Evolutionary conservation across 2,113 vertebrate species (phyloP).

Genomic region (Perca schrenkii): DNA sequence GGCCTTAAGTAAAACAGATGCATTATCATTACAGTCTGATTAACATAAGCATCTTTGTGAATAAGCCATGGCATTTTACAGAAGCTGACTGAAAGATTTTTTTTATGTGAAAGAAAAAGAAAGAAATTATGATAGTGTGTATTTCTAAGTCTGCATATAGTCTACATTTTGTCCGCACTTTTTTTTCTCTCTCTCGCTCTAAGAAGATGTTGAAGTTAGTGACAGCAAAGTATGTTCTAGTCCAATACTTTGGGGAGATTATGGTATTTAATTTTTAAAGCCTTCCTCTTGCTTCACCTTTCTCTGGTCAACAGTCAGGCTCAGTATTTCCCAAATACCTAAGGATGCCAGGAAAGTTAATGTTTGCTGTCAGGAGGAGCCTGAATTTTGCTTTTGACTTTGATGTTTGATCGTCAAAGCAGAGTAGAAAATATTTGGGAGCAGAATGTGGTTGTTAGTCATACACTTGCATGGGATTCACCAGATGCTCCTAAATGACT

Average conservation of each 20-base stretch:
- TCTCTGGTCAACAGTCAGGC: background rate
- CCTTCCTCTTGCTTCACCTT: background rate
- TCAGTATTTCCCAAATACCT: background rate
- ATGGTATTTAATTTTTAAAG: background rate
- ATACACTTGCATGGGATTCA: background rate
- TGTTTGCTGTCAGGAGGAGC: background rate
- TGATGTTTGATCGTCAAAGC: background rate
- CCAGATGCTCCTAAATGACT: constrained; percentile 56
- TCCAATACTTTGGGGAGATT: background rate
- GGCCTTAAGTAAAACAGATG: constrained; percentile 52
- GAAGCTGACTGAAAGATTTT: constrained; percentile 15
- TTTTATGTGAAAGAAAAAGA: constrained; percentile 7
- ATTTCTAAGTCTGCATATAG: background rate
- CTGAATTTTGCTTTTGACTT: background rate
- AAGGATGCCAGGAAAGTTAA: background rate
- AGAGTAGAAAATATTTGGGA: background rate
- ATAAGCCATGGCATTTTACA: background rate
- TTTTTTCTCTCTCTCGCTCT: background rate
- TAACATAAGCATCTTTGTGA: constrained; percentile 28
- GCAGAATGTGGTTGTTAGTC: constrained; percentile 31
- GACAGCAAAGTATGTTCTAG: background rate
- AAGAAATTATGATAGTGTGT: background rate
- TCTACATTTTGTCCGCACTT: background rate
- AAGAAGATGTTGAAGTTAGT: background rate
- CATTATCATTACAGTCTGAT: constrained; percentile 11